Conservation (phyloP, 2,113 vertebrate species). For the Ammodytes dubius region DNA sequence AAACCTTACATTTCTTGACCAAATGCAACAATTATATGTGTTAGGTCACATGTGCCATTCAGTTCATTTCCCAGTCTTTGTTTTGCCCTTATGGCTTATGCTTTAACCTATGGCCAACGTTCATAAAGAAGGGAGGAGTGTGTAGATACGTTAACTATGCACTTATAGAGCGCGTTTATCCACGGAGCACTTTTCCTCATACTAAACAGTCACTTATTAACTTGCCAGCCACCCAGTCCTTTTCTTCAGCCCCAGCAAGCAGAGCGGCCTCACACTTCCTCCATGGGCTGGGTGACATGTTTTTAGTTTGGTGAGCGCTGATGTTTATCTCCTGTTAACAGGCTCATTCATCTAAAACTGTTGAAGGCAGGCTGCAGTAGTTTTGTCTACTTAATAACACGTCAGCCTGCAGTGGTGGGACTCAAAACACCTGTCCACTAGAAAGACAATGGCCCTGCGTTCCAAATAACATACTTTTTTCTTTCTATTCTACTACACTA, state of each 20-base stretch:
- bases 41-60: background rate
- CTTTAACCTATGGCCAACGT: constrained; percentile 28
- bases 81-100: constrained; percentile 40
- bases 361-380: background rate
- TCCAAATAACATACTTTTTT: too few species aligned
- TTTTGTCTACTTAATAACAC: constrained; percentile 21
- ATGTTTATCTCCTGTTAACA: constrained; percentile 35
- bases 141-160: background rate
- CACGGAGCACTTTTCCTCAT: constrained; percentile 1
- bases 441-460: background rate
- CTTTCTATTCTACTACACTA: too few species aligned
- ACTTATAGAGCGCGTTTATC: constrained; percentile 43
- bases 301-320: constrained; percentile 8
- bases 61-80: background rate
- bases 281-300: constrained; percentile 1
- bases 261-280: background rate
- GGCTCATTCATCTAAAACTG: background rate
- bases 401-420: constrained; percentile 4
- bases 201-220: constrained; percentile 42
- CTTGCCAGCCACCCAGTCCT: background rate
- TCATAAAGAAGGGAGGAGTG: constrained; percentile 25
- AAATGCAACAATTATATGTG: background rate
- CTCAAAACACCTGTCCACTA: background rate
- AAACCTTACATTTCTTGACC: background rate
- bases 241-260: background rate